phyloP scores from a whole-genome alignment of 2,113 vertebrate species.

The Poeciliopsis occidentalis region DNA sequence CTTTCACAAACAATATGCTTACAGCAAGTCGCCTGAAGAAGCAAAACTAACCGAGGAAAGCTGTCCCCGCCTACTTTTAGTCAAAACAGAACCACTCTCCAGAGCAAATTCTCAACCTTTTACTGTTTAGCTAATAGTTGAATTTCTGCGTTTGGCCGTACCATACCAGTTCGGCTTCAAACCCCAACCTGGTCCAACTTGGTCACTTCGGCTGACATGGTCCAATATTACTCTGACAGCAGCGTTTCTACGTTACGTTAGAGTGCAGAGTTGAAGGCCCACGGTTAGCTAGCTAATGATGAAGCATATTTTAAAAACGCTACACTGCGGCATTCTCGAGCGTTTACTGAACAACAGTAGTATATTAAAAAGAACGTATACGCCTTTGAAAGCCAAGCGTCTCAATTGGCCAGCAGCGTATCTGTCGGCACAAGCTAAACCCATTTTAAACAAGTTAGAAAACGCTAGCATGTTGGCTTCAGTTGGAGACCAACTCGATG shows the following conservation, averaged over 20 bases:
- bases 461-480: constrained; percentile 54
- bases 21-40: not conserved
- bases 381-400: not conserved
- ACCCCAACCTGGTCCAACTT: not conserved
- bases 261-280: constrained; percentile 12
- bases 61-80: constrained; percentile 57
- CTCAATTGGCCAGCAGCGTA: not conserved
- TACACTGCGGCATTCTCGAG: not conserved
- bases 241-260: constrained; percentile 27
- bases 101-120: not conserved
- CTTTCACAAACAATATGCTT: not conserved
- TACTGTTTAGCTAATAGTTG: not conserved
- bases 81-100: constrained; percentile 21
- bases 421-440: not conserved
- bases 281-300: constrained; percentile 80
- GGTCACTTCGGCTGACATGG: constrained; percentile 8
- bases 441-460: constrained; percentile 46
- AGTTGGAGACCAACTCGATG: constrained; percentile 41
- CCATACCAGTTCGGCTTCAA: not conserved
- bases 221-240: not conserved
- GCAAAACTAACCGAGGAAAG: constrained; percentile 5
- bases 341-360: not conserved
- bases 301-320: constrained; percentile 74
- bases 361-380: not conserved
- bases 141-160: not conserved